Base-by-base conservation (phyloP, 2,113 vertebrate species). In the Phyllostomus hastatus region DNA sequence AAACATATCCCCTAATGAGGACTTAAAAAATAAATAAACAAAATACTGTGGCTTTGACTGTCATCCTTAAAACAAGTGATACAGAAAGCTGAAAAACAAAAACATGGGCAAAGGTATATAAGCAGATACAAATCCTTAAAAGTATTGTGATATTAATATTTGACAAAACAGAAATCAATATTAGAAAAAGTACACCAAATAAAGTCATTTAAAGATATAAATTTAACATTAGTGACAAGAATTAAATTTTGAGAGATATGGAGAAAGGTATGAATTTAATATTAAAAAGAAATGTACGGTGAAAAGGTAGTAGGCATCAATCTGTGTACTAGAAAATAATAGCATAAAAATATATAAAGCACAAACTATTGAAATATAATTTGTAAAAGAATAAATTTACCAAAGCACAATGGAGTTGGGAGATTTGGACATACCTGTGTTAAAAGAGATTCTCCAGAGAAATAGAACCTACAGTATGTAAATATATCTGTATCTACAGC, bases 131-230 rank as follows among this genome's bases (percentile, higher is more conserved):
- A 73, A 41, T 50, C 52, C 85, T 95, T 61, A 78, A 48, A 46
- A 73, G 22, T 50, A 59, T 9, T 78, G 1, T 33, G 17, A 88
- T 54, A 67, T 67, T 80, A 64, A 84, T 22, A 41, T 35, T 43
- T 91, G 79, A 54, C 59, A 86, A 96, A 76, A 72, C 33, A 82
- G 35, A 96, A 88, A 72, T 48, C 59, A 72, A 54, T 84, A 75
- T 76, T 84, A 12, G 38, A 57, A 48, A 90, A 67, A 57, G 38
- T 38, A 72, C 19, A 7, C 5, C 57, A 28, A 38, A 91, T 90
- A 85, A 59, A 82, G 43, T 4, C 64, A 72, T 80, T 59, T 43
- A 72, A 79, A 75, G 12, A 57, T 28, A 66, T 59, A n/a, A 52
- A 33, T 35, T 57, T 82, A 85, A 69, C 14, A 22, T 69, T 80